Evolutionary conservation across 2,797 vertebrate genomes (phyloP), one percentile per base, ranked within the genome.

Genomic region (Discoglossus pictus): DNA sequence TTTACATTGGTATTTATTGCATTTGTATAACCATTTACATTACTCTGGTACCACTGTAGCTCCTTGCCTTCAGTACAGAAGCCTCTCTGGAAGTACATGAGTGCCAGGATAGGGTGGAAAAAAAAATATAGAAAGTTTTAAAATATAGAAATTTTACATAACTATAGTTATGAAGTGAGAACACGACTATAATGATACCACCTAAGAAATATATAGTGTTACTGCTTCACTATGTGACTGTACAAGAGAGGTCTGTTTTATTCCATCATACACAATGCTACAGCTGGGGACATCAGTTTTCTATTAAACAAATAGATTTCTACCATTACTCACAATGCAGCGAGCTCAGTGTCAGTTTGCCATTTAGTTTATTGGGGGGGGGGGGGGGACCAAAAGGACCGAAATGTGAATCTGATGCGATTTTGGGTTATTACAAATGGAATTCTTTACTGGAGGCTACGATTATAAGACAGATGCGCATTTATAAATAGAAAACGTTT

Each of bases 261-360:
- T 48, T 23, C 21, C 16, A 39, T 23, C 10, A 55, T 8, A 23
- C 34, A 38, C 15, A 38, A 31, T 12, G n/a, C 39, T 35, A 10
- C 35, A 34, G 23, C 38, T 27, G 18, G 21, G 21, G n/a, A 47
- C 52, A 55, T 50, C 46, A 16, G 65, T 40, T 67, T 51, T 20
- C 13, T 35, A 67, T 67, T 67, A 67, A 43, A 15, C 23, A 47
- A 54, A 67, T 44, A 59, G 15, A 23, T 54, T 55, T 15, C 51
- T 21, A 18, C 15, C 25, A 65, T 65, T 65, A 65, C 31, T 65
- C 42, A 36, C 27, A 34, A 21, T 23, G 25, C 18, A 39, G 27
- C 15, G 18, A 47, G 18, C 38, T 35, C 18, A 18, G 35, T 16
- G 25, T 42, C 36, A 51, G 16, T 25, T 18, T 21, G 51, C 42